Base-by-base conservation (phyloP, 2,888 invertebrate species). In the Xestoiulus laeticollis region DNA sequence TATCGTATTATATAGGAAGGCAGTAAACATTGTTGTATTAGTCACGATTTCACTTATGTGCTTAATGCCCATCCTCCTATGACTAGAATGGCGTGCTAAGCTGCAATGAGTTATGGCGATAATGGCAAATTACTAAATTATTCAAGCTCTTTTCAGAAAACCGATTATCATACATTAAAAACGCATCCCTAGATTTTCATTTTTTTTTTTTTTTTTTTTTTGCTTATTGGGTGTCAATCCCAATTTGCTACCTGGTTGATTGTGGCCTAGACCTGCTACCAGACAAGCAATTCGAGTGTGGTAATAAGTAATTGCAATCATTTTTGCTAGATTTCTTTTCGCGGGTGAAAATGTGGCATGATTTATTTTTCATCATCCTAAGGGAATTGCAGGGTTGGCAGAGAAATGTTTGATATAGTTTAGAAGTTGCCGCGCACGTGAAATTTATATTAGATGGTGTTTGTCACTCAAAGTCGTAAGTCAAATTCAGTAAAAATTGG, bases 71-170 rank as follows among this genome's bases (percentile, higher is more conserved):
- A 26, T 22, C 68, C 26, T 68, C n/a, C 26, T 22, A 26, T 22
- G 10, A 22, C 2, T 10, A 68, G 10, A 10, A 78, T 78, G 78
- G 78, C 78, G 78, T 78, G 78, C 78, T 78, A 78, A 78, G 78
- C 78, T 78, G 78, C 78, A 14, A 30, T 78, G 78, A 78, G 78
- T 78, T 78, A 78, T 78, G 12, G 14, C 22, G 12, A 12, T 78
- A 78, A 78, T 78, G 78, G 78, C 30, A 78, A 78, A 78, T 78
- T 78, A 78, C 78, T 30, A 78, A 78, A 78, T 78, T 78, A 78
- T 78, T 78, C 78, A 78, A 78, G 26, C 78, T 30, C 30, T 30
- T 68, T 78, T 10, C 26, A 14, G 14, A 22, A 26, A 78, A 78
- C 30, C 30, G 78, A 78, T 78, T 78, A 78, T 78, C 78, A 78